phyloP scores from a whole-genome alignment of 2,113 vertebrate genomes.

The Seriola dumerili region DNA sequence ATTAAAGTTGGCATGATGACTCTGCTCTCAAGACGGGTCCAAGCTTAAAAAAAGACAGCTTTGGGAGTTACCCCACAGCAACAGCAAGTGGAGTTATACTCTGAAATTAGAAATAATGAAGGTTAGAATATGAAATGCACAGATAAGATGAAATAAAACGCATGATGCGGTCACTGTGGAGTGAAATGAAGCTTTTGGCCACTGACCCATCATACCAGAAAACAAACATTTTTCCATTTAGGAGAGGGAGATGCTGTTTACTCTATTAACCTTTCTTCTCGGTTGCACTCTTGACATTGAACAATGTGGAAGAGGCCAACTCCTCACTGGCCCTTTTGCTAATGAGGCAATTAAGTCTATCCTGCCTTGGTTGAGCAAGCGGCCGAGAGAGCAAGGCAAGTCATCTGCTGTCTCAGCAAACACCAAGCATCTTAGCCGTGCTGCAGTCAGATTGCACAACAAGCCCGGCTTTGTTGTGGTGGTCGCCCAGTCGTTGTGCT shows the following conservation, averaged over 20 bases:
- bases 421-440: slow-evolving; percentile 58
- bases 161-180: slow-evolving; percentile 32
- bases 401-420: slow-evolving; percentile 85
- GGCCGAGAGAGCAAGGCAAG: slow-evolving; percentile 68
- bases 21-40: slow-evolving; percentile 64
- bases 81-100: slow-evolving; percentile 40
- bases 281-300: slow-evolving; percentile 83
- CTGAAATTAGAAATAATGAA: slow-evolving; percentile 47
- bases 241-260: slow-evolving; percentile 73
- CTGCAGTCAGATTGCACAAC: slow-evolving; percentile 69
- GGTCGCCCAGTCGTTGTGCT: slow-evolving; percentile 37
- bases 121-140: slow-evolving; percentile 30
- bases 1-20: slow-evolving; percentile 83
- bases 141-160: slow-evolving; percentile 53
- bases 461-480: slow-evolving; percentile 42
- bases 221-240: slow-evolving; percentile 68
- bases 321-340: slow-evolving; percentile 78
- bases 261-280: slow-evolving; percentile 83
- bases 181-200: slow-evolving; percentile 51
- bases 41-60: slow-evolving; percentile 60
- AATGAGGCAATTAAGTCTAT: slow-evolving; percentile 86
- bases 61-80: slow-evolving; percentile 54
- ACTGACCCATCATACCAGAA: slow-evolving; percentile 50
- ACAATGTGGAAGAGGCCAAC: slow-evolving; percentile 77
- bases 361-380: slow-evolving; percentile 72